Evolutionary conservation across 2,888 invertebrate genomes (phyloP).

Genomic region (Xanthorhoe designata): DNA sequence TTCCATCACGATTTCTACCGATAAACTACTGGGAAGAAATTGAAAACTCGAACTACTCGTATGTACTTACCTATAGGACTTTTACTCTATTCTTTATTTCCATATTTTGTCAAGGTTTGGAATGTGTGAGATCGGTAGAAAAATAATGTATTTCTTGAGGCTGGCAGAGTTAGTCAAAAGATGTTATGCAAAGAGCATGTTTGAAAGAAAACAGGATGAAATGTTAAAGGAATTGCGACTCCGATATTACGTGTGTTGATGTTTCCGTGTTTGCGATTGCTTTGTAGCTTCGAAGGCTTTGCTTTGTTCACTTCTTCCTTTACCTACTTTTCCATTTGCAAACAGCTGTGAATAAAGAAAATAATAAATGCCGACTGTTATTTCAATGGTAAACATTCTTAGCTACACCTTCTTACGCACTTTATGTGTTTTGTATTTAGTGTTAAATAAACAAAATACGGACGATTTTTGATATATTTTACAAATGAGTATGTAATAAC

Average conservation of each 20-base stretch:
- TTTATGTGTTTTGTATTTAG: too few species aligned
- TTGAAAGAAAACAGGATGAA: slow-evolving; percentile 20
- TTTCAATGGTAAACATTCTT: background rate
- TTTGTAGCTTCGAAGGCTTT: slow-evolving; percentile 13
- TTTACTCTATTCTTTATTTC: too few species aligned
- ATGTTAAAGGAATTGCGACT: slow-evolving; percentile 22
- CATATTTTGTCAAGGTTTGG: too few species aligned
- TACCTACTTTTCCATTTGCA: slow-evolving; percentile 7
- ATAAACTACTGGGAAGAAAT: too few species aligned
- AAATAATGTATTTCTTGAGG: background rate
- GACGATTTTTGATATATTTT: background rate
- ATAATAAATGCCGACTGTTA: background rate
- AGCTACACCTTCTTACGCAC: background rate
- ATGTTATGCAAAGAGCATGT: background rate
- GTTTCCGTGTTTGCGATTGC: slow-evolving; percentile 20
- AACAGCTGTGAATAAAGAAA: slow-evolving; percentile 13
- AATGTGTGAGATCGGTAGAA: too few species aligned
- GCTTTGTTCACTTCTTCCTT: slow-evolving; percentile 10
- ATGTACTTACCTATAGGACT: too few species aligned
- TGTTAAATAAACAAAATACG: background rate
- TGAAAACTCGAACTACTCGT: too few species aligned
- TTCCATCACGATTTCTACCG: too few species aligned
- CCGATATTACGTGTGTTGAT: slow-evolving; percentile 17
- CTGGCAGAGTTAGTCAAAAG: background rate
- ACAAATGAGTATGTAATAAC: too few species aligned